Evolutionary conservation across 2,113 vertebrate species (phyloP), one percentile per base, ranked within the genome.

Genomic region (Syrmaticus mikado): DNA sequence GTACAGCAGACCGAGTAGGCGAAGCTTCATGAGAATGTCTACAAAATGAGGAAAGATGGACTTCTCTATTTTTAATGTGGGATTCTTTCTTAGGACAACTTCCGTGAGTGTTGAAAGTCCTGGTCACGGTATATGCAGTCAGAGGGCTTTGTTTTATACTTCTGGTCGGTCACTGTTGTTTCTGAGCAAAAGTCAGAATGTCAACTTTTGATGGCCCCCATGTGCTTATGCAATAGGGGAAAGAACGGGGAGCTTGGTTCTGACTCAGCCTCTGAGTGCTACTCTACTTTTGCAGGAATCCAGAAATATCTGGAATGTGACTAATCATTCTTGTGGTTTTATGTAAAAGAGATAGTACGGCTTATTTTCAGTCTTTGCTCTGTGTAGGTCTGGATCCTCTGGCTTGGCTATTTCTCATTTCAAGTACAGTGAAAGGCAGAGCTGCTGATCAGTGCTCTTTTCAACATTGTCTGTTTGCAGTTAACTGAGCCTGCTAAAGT

Each of bases 231-330:
- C 73, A 88, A 64, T 78, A 40, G 4, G 38, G 43, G 86, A 50
- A 61, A 95, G 87, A 88, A 90, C 30, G 73, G 70, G 76, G 86
- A 75, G 66, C 77, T 91, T 3, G 3, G 19, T 93, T 86, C 61
- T 95, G 93, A 93, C 70, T 94, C 82, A 93, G 85, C 43, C 82
- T 43, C 21, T 36, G n/a, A 93, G 80, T 68, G 82, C 90, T 92
- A 88, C 90, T 84, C 91, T 74, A 81, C 75, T 43, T 43, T 96
- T 82, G 60, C 61, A 93, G 58, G 57, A 94, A 72, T 91, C 79
- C 82, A 94, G 93, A 94, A 95, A 88, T 94, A 92, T 90, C 93
- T 93, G 90, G 52, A 92, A 73, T 88, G 76, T 95, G 90, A 91
- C 66, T 90, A 90, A 75, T 86, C 82, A 70, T 95, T 91, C 73